Evolutionary conservation across 2,797 vertebrate species (phyloP), one percentile per base, ranked within the genome.

Genomic region (Rallus crepitans): DNA sequence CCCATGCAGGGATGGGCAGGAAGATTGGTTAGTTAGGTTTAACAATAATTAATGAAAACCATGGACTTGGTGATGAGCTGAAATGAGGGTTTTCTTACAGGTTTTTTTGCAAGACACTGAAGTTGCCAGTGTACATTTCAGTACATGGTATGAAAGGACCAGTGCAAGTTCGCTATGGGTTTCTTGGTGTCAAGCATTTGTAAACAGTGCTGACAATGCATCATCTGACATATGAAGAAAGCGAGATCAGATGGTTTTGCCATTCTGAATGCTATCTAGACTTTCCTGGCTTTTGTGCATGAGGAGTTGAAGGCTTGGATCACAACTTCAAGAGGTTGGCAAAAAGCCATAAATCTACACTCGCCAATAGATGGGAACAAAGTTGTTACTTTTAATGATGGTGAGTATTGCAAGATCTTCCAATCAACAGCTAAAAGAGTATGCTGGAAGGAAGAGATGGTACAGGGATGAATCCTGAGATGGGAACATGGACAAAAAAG

Each of bases 271-370:
- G 33, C 75, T 80, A 79, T 78, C 66, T 88, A 66, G 84, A 76
- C 40, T 82, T 77, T 82, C 70, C 57, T 90, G 91, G 73, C 75
- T 90, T 95, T 84, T 23, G 15, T 40, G 27, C 47, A 35, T 60
- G 37, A 87, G 91, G 91, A 93, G 82, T 35, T 83, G 91, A 85
- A 91, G n/a, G 53, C 63, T 94, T 93, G 79, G 73, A 76, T 87
- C 8, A 8, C 82, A 93, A 69, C 59, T 75, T 70, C 80, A 76
- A 72, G 72, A 85, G 57, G 9, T 1, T 40, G 52, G 72, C 73
- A 93, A 82, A 89, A 93, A 86, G 57, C 64, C 69, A 70, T 63
- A 90, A 90, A 40, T 40, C 15, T 70, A 79, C 65, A 83, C 16
- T 79, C 72, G 80, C 77, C 82, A 87, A 57, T 65, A 90, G 94